These are phyloP conservation scores for Neotoxoptera formosana DNA, from an alignment of 1,140 invertebrate genomes.

Conservation along the genomic window DNA sequence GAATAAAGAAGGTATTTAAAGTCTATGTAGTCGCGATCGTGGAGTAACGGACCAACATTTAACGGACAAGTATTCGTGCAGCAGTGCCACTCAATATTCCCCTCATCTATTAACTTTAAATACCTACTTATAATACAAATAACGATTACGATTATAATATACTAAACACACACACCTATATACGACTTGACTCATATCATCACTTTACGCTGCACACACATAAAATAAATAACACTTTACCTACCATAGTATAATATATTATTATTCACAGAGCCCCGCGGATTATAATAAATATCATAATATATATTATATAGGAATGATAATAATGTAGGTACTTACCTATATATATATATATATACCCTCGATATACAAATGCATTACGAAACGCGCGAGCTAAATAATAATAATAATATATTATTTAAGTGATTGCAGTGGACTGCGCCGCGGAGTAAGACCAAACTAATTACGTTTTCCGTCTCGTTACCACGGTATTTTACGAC, in stretches of 20 bases:
- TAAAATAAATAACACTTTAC: background rate
- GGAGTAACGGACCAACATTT: background rate
- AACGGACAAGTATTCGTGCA: background rate
- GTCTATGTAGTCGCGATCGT: background rate
- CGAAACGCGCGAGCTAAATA: background rate
- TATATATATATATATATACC: too few species aligned
- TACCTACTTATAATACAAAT: background rate
- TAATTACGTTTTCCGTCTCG: slow-evolving; percentile 33
- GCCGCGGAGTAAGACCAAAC: background rate
- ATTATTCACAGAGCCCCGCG: background rate
- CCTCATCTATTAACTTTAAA: background rate
- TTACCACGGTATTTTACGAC: slow-evolving; percentile 16
- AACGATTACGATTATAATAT: background rate
- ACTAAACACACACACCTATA: background rate
- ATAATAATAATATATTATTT: background rate
- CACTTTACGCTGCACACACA: background rate
- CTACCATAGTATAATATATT: background rate
- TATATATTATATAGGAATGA: background rate
- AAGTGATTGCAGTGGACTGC: background rate
- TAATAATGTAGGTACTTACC: background rate
- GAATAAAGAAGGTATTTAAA: background rate
- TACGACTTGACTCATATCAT: background rate
- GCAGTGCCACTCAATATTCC: background rate
- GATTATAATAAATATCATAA: background rate
- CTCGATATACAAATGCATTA: background rate